Percentiles rank a stretch among this genome's conserved stretches.
These are phyloP conservation scores for Argyra leucocephala DNA, from an alignment of 2,888 invertebrate species.

Conservation along the genomic window DNA sequence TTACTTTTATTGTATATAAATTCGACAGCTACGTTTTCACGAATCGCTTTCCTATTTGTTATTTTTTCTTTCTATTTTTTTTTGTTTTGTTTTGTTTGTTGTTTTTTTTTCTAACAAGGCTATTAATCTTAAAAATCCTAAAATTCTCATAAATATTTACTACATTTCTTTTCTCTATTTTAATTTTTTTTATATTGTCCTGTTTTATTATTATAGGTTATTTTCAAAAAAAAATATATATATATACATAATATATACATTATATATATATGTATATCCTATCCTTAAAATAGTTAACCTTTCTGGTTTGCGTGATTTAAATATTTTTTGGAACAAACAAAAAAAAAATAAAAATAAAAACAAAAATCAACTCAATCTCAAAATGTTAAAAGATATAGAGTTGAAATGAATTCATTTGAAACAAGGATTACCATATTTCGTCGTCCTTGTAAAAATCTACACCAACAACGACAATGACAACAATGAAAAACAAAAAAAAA, in stretches of 20 bases:
- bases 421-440: too few relatives aligned
- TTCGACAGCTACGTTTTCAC: not conserved
- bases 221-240: slow-evolving; percentile 1
- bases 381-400: too few relatives aligned
- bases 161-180: too few relatives aligned
- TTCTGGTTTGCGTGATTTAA: not conserved
- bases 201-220: not conserved
- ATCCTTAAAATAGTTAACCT: not conserved
- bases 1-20: not conserved
- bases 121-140: not conserved
- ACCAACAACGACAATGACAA: too few relatives aligned
- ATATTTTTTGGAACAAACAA: not conserved
- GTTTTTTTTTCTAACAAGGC: not conserved
- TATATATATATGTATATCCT: not conserved
- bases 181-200: too few relatives aligned
- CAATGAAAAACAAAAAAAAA: too few relatives aligned
- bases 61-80: not conserved
- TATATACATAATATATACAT: not conserved
- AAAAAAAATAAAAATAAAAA: not conserved
- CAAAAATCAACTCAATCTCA: too few relatives aligned
- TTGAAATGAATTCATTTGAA: too few relatives aligned
- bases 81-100: too few relatives aligned
- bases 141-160: not conserved
- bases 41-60: too few relatives aligned
- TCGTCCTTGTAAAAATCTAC: too few relatives aligned